Evolutionary conservation across 1,140 invertebrate genomes (phyloP).

Genomic region (Berghia stephanieae): DNA sequence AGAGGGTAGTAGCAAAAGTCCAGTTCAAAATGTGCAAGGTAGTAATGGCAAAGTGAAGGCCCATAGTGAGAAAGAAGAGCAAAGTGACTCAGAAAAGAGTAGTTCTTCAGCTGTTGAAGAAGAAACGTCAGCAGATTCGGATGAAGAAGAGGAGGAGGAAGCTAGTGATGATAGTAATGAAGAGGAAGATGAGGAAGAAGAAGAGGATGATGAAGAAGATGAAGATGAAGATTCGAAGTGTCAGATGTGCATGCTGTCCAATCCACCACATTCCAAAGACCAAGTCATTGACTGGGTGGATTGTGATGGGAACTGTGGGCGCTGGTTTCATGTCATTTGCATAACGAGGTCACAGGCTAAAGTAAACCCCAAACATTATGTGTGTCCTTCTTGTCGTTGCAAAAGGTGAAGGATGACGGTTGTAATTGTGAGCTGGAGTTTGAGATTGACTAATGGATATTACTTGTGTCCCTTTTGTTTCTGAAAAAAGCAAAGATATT

Average conservation of each 20-base stretch:
- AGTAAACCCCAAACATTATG: constrained; percentile 1
- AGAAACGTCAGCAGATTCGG: too few species aligned
- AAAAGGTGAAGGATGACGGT: too few species aligned
- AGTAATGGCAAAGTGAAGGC: too few species aligned
- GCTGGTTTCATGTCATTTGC: constrained; percentile 31
- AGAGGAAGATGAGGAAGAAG: not conserved
- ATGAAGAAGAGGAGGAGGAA: not conserved
- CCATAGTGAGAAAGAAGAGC: too few species aligned
- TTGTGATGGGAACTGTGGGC: constrained; percentile 29
- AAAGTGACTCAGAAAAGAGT: too few species aligned
- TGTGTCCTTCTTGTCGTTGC: constrained; percentile 24
- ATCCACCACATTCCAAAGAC: constrained; percentile 25
- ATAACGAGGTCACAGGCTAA: constrained; percentile 14
- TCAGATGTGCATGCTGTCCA: constrained; percentile 26
- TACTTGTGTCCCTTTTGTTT: too few species aligned
- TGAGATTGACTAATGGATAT: too few species aligned
- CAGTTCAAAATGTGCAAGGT: too few species aligned
- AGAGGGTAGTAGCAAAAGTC: too few species aligned
- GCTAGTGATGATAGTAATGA: not conserved
- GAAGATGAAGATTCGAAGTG: constrained; percentile 25
- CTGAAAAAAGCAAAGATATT: too few species aligned
- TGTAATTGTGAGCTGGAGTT: too few species aligned
- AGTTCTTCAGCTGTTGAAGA: too few species aligned
- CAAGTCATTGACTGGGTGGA: constrained; percentile 25
- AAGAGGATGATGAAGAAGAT: not conserved